phyloP scores from a whole-genome alignment of 1,140 invertebrate species.

The Amyelois transitella region DNA sequence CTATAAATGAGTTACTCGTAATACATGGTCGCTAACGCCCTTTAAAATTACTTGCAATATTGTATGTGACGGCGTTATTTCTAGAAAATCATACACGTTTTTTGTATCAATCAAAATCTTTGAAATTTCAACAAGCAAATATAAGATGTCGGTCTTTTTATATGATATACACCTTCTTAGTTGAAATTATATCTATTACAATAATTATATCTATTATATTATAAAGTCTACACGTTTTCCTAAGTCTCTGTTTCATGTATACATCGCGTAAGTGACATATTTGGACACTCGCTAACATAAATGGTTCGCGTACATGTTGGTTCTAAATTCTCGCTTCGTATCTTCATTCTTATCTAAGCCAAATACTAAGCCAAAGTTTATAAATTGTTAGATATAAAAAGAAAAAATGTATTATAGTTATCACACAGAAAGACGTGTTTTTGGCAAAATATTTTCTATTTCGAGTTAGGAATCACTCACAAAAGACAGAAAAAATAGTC shows the following conservation, averaged over 20 bases:
- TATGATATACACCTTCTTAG: conserved; percentile 31
- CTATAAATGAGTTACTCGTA: too few species aligned
- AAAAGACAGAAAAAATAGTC: neutral
- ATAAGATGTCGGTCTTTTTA: conserved; percentile 34
- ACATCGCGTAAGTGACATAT: neutral
- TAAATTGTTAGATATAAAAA: conserved; percentile 24
- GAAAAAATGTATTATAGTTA: neutral
- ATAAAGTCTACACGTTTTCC: conserved; percentile 53
- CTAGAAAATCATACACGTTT: too few species aligned
- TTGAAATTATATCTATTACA: conserved; percentile 57
- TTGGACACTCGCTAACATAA: neutral
- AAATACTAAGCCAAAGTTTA: conserved; percentile 62
- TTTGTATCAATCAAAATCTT: too few species aligned
- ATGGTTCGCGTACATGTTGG: neutral
- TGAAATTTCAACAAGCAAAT: conserved; percentile 29
- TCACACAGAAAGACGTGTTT: neutral
- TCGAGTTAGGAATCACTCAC: too few species aligned
- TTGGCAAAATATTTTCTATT: neutral
- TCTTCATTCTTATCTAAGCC: conserved; percentile 42
- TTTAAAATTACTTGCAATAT: too few species aligned
- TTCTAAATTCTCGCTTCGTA: conserved; percentile 15
- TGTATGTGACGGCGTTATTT: too few species aligned
- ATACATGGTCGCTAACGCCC: too few species aligned
- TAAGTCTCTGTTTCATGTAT: conserved; percentile 26
- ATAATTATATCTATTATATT: too few species aligned